Conservation (phyloP, 2,888 invertebrate genomes). For the Halocaridina rubra region DNA sequence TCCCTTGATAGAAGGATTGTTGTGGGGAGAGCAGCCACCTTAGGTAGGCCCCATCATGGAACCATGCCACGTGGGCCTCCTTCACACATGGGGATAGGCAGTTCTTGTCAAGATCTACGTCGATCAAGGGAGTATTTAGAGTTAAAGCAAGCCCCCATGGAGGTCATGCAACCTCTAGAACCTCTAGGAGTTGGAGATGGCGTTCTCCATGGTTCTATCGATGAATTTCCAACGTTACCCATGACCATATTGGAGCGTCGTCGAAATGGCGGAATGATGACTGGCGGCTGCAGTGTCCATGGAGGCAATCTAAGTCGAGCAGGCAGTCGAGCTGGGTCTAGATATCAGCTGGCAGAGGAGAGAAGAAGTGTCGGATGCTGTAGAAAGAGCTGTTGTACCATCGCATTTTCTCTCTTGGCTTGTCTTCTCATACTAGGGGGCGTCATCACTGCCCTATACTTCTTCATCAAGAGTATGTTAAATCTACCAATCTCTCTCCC, state of each 20-base stretch:
- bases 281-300: slow-evolving; percentile 32
- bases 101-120: slow-evolving; percentile 55
- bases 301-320: slow-evolving; percentile 44
- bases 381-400: slow-evolving; percentile 43
- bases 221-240: slow-evolving; percentile 15
- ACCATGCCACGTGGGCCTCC: neutral
- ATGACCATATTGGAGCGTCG: slow-evolving; percentile 40
- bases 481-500: no score
- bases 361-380: slow-evolving; percentile 30
- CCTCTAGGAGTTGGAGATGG: slow-evolving; percentile 26
- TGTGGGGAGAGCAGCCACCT: slow-evolving; percentile 36
- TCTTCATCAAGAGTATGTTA: slow-evolving; percentile 62
- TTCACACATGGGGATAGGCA: slow-evolving; percentile 19
- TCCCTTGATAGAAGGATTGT: slow-evolving; percentile 49
- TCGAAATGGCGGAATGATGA: slow-evolving; percentile 34
- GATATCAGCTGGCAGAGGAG: slow-evolving; percentile 46
- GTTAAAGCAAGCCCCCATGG: slow-evolving; percentile 32
- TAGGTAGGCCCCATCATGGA: slow-evolving; percentile 22
- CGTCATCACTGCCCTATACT: slow-evolving; percentile 56
- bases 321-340: slow-evolving; percentile 42
- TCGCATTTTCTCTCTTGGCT: slow-evolving; percentile 52
- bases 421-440: slow-evolving; percentile 55
- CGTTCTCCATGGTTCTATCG: slow-evolving; percentile 36
- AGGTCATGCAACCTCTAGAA: slow-evolving; percentile 46
- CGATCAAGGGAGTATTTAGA: slow-evolving; percentile 47